These are phyloP conservation scores for Morus bassanus DNA, from an alignment of 2,797 vertebrate genomes.

Conservation along the genomic window DNA sequence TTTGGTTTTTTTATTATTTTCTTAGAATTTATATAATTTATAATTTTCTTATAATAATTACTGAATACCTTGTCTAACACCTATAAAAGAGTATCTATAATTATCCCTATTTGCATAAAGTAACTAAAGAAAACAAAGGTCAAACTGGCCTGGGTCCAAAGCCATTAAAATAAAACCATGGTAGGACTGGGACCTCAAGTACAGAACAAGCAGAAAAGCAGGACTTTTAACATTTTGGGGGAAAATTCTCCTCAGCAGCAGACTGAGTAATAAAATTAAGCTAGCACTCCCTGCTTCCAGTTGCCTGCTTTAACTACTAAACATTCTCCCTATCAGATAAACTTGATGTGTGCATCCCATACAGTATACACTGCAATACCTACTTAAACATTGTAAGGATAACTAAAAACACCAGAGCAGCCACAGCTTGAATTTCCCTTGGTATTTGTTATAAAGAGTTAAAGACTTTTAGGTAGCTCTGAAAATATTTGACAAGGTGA, in stretches of 20 bases:
- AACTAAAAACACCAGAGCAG: not conserved
- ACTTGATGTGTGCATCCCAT: not conserved
- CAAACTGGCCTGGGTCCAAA: not conserved
- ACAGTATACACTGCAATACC: not conserved
- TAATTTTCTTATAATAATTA: not conserved
- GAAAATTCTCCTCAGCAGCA: not conserved
- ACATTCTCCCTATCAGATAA: not conserved
- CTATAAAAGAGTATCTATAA: not conserved
- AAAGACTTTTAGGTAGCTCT: not conserved
- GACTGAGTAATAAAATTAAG: not conserved
- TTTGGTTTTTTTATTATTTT: too few species aligned
- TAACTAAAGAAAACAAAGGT: not conserved
- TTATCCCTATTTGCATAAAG: not conserved
- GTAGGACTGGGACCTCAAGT: not conserved
- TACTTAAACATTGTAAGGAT: not conserved
- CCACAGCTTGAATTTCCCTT: not conserved
- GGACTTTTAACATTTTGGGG: rapidly evolving
- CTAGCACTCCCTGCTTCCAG: not conserved
- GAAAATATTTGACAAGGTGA: not conserved
- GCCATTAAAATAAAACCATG: not conserved
- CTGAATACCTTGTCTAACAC: not conserved
- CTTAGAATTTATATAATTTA: too few species aligned
- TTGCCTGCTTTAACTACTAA: not conserved
- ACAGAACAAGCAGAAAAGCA: not conserved
- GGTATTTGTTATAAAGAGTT: not conserved